These are phyloP conservation scores for Gymnoscopelus microlampas DNA, from an alignment of 2,797 vertebrate genomes.

Conservation along the genomic window DNA sequence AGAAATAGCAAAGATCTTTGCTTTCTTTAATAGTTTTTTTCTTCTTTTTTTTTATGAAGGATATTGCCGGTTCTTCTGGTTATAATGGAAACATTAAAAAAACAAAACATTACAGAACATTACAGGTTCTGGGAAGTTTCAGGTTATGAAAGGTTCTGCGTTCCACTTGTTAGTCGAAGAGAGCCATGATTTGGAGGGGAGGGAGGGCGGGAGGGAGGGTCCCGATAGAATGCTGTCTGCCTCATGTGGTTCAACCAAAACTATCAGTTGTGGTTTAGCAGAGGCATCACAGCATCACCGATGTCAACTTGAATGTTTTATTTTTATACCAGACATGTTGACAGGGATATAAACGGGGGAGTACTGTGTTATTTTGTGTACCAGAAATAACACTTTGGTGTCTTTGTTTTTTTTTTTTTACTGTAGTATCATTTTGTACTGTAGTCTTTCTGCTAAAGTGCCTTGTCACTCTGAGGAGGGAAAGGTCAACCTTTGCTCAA, in stretches of 20 bases:
- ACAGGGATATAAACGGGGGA: slow-evolving; percentile 46
- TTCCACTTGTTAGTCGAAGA: too few species aligned
- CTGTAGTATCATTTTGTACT: slow-evolving; percentile 49
- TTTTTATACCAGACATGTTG: slow-evolving; percentile 29
- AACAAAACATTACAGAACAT: too few species aligned
- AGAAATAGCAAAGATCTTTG: too few species aligned
- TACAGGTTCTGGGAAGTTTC: too few species aligned
- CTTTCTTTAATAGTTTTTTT: too few species aligned
- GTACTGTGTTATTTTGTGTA: slow-evolving; percentile 39
- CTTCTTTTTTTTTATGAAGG: too few species aligned
- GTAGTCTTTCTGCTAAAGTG: slow-evolving; percentile 39
- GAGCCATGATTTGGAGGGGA: slow-evolving; percentile 22
- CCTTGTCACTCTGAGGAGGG: too few species aligned
- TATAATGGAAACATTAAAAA: too few species aligned
- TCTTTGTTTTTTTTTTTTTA: too few species aligned
- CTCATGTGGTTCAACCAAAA: slow-evolving; percentile 45
- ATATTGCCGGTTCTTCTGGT: too few species aligned
- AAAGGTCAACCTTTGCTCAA: too few species aligned
- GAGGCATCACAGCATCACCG: slow-evolving; percentile 49
- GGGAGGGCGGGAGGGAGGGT: slow-evolving; percentile 61
- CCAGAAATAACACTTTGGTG: slow-evolving; percentile 28
- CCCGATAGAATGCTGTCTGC: slow-evolving; percentile 28
- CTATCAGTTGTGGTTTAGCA: slow-evolving; percentile 51
- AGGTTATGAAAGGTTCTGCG: too few species aligned
- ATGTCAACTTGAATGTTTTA: slow-evolving; percentile 66